These are phyloP conservation scores for Euschistus heros DNA, from an alignment of 1,140 invertebrate species.

Conservation along the genomic window DNA sequence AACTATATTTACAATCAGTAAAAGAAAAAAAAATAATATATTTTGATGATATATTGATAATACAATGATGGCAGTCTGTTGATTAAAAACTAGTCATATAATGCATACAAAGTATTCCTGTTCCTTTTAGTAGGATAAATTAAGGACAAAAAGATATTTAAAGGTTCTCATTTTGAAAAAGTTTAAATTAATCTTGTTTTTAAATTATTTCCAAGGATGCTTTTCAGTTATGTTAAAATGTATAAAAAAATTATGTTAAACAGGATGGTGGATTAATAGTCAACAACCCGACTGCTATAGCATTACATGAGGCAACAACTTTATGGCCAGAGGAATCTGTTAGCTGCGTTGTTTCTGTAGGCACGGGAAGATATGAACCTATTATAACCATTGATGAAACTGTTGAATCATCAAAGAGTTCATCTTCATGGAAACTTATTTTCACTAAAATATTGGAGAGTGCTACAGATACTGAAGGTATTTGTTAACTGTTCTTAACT, in stretches of 20 bases:
- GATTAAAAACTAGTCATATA: too few relatives aligned
- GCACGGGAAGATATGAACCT: conserved; percentile 55
- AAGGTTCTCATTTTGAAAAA: not conserved
- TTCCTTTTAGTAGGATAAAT: too few relatives aligned
- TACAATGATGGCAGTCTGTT: too few relatives aligned
- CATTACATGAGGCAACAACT: conserved; percentile 74
- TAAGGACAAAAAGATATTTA: too few relatives aligned
- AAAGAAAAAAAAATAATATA: too few relatives aligned
- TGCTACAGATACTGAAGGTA: conserved; percentile 82
- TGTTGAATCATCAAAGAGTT: conserved; percentile 31
- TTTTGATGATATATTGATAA: too few relatives aligned
- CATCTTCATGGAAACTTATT: conserved; percentile 64
- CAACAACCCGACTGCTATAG: conserved; percentile 85
- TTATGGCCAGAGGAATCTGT: conserved; percentile 71
- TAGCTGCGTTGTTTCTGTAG: conserved; percentile 80
- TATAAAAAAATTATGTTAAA: conserved; percentile 28
- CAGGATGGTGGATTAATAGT: conserved; percentile 76
- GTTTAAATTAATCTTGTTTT: conserved; percentile 18
- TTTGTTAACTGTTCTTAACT: conserved; percentile 7
- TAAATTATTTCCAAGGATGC: too few relatives aligned
- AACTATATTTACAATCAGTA: too few relatives aligned
- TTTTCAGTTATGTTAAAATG: too few relatives aligned
- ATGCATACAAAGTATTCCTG: too few relatives aligned
- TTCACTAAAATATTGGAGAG: conserved; percentile 76
- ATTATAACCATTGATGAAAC: conserved; percentile 32